Percentiles rank a stretch among this genome's conserved stretches.
Evolutionary conservation across 2,888 invertebrate genomes (phyloP).

Genomic region (Tenthredo amoena): DNA sequence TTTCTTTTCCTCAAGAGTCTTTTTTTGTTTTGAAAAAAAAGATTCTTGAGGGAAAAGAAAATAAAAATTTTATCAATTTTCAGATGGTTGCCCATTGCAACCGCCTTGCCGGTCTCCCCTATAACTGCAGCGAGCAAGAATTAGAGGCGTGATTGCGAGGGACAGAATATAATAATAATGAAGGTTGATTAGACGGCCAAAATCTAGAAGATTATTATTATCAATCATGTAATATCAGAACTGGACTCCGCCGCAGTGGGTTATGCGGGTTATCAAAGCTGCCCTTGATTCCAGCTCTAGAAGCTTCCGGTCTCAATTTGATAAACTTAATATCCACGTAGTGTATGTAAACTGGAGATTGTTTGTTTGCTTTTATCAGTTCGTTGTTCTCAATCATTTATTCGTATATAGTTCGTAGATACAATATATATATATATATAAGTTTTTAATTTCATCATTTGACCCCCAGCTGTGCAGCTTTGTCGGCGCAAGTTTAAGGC

Average conservation of each 20-base stretch:
- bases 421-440: neutral
- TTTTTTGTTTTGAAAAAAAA: too few relatives aligned
- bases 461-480: conserved; percentile 3
- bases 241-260: neutral
- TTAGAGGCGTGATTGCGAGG: neutral
- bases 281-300: neutral
- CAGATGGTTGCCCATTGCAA: too few relatives aligned
- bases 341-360: neutral
- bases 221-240: conserved; percentile 4
- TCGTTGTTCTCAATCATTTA: neutral
- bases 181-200: conserved; percentile 4
- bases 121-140: neutral
- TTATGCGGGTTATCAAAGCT: conserved; percentile 32
- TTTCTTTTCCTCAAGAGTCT: too few relatives aligned
- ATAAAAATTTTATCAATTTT: too few relatives aligned
- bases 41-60: too few relatives aligned
- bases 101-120: too few relatives aligned
- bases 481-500: neutral
- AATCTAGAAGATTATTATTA: neutral
- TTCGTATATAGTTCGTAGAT: neutral
- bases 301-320: conserved; percentile 33
- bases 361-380: neutral
- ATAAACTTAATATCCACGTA: neutral
- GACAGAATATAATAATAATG: neutral
- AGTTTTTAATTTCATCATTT: neutral